phyloP scores from a whole-genome alignment of 2,797 vertebrate genomes.

The Sebastes ruberrimus region DNA sequence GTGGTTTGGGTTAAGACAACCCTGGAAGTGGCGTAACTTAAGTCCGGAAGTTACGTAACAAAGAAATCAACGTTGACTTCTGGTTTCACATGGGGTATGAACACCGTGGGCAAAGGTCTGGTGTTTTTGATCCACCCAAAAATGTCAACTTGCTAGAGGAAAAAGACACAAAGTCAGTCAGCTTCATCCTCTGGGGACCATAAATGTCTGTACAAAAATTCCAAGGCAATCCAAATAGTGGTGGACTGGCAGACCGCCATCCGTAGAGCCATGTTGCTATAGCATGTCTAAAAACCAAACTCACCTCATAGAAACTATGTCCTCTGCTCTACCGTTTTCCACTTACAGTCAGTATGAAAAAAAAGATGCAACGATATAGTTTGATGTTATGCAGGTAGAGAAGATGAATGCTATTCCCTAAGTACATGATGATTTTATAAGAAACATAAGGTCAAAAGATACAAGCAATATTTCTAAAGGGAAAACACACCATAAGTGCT shows the following conservation, averaged over 20 bases:
- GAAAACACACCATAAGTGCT: background rate
- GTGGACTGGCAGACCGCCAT: background rate
- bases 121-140: background rate
- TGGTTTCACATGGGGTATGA: too few relatives aligned
- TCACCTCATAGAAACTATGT: background rate
- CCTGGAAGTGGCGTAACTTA: too few relatives aligned
- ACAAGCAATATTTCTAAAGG: background rate
- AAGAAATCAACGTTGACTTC: too few relatives aligned
- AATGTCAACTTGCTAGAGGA: background rate
- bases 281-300: background rate
- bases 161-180: background rate
- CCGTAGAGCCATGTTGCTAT: background rate
- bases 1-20: too few relatives aligned
- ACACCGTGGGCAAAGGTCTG: too few relatives aligned
- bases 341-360: background rate
- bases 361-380: constrained; percentile 2
- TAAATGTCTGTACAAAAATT: background rate
- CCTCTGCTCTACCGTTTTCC: constrained; percentile 9
- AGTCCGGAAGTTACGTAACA: too few relatives aligned
- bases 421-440: background rate
- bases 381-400: background rate
- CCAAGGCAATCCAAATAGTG: background rate
- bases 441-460: background rate
- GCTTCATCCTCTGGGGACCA: background rate
- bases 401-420: background rate